Percentiles rank a stretch among this genome's conserved stretches.
phyloP scores from a whole-genome alignment of 2,888 invertebrate genomes.

The Ernsta delagoae region DNA sequence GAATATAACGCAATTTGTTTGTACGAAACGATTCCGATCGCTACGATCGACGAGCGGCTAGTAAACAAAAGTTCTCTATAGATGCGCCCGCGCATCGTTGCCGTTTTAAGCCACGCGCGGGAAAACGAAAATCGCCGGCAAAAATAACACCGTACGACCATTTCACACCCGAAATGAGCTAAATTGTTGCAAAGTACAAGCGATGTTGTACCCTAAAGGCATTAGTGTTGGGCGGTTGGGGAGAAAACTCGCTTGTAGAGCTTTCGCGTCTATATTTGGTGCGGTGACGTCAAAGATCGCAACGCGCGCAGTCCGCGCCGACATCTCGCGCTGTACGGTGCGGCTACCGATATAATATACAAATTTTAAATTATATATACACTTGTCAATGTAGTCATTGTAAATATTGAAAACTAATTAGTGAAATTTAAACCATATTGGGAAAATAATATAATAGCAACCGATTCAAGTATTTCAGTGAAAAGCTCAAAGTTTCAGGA shows the following conservation, averaged over 20 bases:
- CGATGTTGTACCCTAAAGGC: constrained; percentile 48
- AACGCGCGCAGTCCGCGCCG: constrained; percentile 73
- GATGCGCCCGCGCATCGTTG: constrained; percentile 62
- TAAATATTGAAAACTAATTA: constrained; percentile 21
- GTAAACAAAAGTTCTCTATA: constrained; percentile 65
- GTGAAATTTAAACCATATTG: constrained; percentile 11
- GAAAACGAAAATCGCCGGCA: constrained; percentile 76
- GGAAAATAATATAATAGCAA: not conserved
- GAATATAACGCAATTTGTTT: constrained; percentile 27
- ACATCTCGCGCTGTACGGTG: constrained; percentile 68
- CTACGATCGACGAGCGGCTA: constrained; percentile 36
- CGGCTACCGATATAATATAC: constrained; percentile 47
- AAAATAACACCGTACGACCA: constrained; percentile 79
- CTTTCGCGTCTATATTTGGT: constrained; percentile 70
- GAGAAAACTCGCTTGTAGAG: constrained; percentile 51
- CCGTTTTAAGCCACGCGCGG: constrained; percentile 80
- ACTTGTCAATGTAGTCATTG: constrained; percentile 33
- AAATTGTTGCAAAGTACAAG: constrained; percentile 43
- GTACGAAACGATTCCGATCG: constrained; percentile 16
- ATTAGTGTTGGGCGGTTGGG: constrained; percentile 25
- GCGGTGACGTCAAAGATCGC: constrained; percentile 66
- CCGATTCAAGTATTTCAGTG: constrained; percentile 38
- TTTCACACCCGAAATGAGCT: constrained; percentile 57
- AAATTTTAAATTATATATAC: constrained; percentile 38
- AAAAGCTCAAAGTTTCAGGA: constrained; percentile 57